phyloP scores from a whole-genome alignment of 2,888 invertebrate species.

The Odontothrips loti region DNA sequence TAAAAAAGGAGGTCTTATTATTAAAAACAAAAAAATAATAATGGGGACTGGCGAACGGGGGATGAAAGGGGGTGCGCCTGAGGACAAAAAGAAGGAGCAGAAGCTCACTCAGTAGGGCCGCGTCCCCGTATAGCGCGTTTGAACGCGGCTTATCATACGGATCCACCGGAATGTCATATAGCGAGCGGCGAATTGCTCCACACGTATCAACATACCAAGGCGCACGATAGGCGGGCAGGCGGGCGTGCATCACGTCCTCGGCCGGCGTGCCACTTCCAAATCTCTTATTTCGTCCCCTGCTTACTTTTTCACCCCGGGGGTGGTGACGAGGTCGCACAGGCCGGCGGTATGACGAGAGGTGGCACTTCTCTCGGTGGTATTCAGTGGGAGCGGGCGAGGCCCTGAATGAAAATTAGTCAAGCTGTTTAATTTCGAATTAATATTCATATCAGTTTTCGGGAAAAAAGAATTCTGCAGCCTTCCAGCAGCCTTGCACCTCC shows the following conservation, averaged over 20 bases:
- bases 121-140: neutral
- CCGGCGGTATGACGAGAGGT: neutral
- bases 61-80: neutral
- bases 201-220: no score
- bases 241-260: no score
- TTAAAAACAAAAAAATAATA: slow-evolving; percentile 25
- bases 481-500: slow-evolving; percentile 1
- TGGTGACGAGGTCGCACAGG: neutral
- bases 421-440: slow-evolving; percentile 25
- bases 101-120: neutral
- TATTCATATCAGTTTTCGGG: slow-evolving; percentile 24
- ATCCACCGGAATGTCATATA: no score
- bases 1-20: slow-evolving; percentile 25
- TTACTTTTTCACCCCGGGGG: no score
- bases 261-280: no score
- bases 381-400: neutral
- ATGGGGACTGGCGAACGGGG: neutral
- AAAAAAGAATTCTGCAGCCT: slow-evolving; percentile 12
- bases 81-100: slow-evolving; percentile 2
- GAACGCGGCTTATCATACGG: neutral
- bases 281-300: no score
- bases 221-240: no score
- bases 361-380: neutral
- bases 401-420: slow-evolving; percentile 26
- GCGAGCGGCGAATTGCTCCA: no score